phyloP scores from a whole-genome alignment of 2,888 invertebrate genomes.

The Cataglyphis livida region DNA sequence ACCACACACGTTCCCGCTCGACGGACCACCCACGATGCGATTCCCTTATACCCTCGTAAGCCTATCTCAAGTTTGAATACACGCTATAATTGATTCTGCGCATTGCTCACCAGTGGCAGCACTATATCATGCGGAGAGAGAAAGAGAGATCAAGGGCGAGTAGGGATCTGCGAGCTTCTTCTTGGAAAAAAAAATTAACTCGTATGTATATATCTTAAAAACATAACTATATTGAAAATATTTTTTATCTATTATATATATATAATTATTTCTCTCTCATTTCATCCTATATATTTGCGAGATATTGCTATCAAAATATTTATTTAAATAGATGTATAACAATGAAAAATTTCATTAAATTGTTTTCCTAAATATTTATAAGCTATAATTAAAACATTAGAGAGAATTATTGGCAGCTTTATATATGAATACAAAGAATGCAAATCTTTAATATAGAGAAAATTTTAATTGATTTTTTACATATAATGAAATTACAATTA shows the following conservation, averaged over 20 bases:
- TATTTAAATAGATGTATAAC: not conserved
- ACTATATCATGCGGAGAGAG: not conserved
- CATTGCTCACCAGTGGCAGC: slow-evolving; percentile 61
- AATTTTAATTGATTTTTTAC: slow-evolving; percentile 7
- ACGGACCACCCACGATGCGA: slow-evolving; percentile 80
- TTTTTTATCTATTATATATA: not conserved
- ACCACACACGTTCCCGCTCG: slow-evolving; percentile 77
- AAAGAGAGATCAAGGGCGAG: not conserved
- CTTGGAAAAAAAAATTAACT: not conserved
- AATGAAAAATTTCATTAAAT: not conserved
- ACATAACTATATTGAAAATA: not conserved
- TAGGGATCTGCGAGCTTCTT: not conserved
- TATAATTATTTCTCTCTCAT: not conserved
- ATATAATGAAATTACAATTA: not conserved
- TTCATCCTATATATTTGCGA: not conserved
- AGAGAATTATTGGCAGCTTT: not conserved
- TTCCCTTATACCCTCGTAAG: slow-evolving; percentile 56
- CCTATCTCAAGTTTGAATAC: slow-evolving; percentile 69
- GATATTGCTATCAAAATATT: not conserved
- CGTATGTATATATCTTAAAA: no score
- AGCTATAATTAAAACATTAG: not conserved
- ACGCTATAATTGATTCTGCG: slow-evolving; percentile 37
- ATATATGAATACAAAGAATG: not conserved
- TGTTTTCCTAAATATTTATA: not conserved
- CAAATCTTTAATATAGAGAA: not conserved